A percentile compares a stretch with the other conserved stretches of the same genome.
Evolutionary conservation across 2,888 invertebrate genomes (phyloP).

Genomic region (Ceriagrion tenellum): DNA sequence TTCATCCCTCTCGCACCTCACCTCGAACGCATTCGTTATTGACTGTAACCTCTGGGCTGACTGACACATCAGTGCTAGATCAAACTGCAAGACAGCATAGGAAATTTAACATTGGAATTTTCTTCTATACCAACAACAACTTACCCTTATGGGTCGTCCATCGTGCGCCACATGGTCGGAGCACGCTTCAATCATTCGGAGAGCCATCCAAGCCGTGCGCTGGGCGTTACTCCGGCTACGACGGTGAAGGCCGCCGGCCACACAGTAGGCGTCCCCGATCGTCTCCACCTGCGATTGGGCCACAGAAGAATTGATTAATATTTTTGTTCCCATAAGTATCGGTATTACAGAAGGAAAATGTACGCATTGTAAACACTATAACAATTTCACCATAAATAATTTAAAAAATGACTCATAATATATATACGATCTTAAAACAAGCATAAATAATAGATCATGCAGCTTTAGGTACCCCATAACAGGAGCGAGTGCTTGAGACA

Average conservation of each 20-base stretch:
- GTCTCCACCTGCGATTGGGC: constrained; percentile 88
- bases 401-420: too few relatives aligned
- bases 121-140: constrained; percentile 69
- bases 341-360: neutral
- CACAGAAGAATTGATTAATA: too few relatives aligned
- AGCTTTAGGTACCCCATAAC: too few relatives aligned
- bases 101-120: too few relatives aligned
- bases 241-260: constrained; percentile 94
- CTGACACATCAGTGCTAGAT: too few relatives aligned
- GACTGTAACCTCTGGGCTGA: too few relatives aligned
- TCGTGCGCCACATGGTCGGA: constrained; percentile 93
- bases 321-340: neutral
- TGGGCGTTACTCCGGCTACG: constrained; percentile 93
- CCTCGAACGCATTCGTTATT: too few relatives aligned
- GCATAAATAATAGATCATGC: too few relatives aligned
- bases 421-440: too few relatives aligned
- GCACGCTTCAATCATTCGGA: constrained; percentile 96
- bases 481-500: too few relatives aligned
- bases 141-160: constrained; percentile 93
- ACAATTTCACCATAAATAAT: neutral
- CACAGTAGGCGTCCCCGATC: constrained; percentile 97
- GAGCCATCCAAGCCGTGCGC: constrained; percentile 97
- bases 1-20: too few relatives aligned
- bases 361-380: neutral
- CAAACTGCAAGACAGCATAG: too few relatives aligned